phyloP scores from a whole-genome alignment of 1,140 invertebrate species.

The Drosophila paulistorum region DNA sequence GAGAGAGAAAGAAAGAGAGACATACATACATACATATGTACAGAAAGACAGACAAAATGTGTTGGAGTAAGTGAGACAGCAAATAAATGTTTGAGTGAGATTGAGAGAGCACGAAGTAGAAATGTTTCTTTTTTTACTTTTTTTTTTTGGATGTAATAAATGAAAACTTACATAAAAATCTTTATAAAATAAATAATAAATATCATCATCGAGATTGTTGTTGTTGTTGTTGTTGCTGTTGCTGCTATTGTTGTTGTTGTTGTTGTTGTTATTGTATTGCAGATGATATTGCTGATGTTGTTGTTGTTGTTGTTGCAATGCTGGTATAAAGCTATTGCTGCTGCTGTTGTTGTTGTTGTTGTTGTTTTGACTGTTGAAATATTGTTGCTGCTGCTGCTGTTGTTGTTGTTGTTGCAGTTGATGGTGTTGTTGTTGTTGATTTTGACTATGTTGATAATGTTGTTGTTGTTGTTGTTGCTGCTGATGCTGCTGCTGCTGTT shows the following conservation, averaged over 20 bases:
- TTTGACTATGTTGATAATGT: constrained; percentile 44
- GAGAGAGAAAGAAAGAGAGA: background rate
- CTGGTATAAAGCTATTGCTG: constrained; percentile 34
- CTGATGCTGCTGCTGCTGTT: constrained; percentile 33
- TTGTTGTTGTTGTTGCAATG: constrained; percentile 37
- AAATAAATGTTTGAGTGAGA: background rate
- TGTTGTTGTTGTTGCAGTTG: constrained; percentile 41
- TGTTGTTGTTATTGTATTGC: constrained; percentile 25
- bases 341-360: constrained; percentile 27
- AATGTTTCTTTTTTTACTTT: too few relatives aligned
- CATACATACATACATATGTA: background rate
- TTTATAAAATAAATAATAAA: constrained; percentile 81
- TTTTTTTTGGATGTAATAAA: constrained; percentile 1
- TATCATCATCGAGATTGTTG: constrained; percentile 74
- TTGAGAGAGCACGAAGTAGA: background rate
- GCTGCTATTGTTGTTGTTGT: constrained; percentile 21
- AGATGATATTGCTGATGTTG: constrained; percentile 19
- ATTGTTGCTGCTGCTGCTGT: constrained; percentile 42
- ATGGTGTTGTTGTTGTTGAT: constrained; percentile 43
- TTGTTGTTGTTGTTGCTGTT: constrained; percentile 56
- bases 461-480: constrained; percentile 28
- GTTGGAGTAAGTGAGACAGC: background rate
- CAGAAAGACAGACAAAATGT: background rate
- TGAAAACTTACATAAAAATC: constrained; percentile 75
- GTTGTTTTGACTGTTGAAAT: constrained; percentile 27